Conservation (phyloP, 2,113 vertebrate species). For the Ciconia stormi region DNA sequence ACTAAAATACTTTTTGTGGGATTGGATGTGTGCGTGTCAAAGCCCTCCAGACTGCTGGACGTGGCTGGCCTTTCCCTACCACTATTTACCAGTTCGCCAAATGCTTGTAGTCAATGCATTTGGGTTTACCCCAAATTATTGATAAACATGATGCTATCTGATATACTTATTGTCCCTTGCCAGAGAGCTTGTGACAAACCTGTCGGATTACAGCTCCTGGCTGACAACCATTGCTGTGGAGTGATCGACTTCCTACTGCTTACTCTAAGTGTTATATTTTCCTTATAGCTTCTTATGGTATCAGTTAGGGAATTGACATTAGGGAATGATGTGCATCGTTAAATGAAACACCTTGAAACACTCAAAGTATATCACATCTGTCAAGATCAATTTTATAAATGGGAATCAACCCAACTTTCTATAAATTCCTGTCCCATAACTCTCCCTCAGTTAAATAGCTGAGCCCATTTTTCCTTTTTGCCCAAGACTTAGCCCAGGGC, state of each 20-base stretch:
- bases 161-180: neutral
- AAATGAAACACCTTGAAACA: neutral
- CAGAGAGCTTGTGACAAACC: neutral
- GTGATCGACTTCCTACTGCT: neutral
- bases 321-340: neutral
- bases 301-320: neutral
- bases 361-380: neutral
- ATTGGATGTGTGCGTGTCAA: neutral
- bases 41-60: neutral
- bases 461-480: neutral
- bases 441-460: neutral
- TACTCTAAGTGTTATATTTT: neutral
- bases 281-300: neutral
- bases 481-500: neutral
- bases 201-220: neutral
- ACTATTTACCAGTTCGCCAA: neutral
- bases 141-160: neutral
- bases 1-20: neutral
- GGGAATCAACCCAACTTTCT: neutral
- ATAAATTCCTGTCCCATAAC: neutral
- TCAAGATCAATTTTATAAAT: neutral
- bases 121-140: neutral
- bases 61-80: neutral
- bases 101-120: accelerated
- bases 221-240: neutral